Conservation (phyloP, 2,113 vertebrate species). For the Anoura caudifer region DNA sequence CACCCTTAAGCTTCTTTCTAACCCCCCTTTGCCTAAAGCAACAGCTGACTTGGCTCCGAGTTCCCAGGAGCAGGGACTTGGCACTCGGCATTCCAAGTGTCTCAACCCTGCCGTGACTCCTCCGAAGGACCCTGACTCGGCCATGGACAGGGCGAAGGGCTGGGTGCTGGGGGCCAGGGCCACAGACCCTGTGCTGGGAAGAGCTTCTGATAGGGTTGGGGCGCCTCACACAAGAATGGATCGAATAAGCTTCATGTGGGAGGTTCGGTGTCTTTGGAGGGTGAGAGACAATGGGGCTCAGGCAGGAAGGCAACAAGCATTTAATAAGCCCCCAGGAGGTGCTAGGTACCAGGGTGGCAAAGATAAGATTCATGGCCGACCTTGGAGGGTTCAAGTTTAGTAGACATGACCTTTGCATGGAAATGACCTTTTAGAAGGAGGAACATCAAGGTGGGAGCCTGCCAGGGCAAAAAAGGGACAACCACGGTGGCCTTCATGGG, state of each 20-base stretch:
- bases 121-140: accelerated
- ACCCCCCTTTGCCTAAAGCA: not conserved
- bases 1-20: no score
- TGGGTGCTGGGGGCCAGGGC: not conserved
- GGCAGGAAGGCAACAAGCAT: not conserved
- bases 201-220: not conserved
- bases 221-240: not conserved
- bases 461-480: not conserved
- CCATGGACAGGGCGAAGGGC: accelerated
- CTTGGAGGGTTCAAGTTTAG: accelerated
- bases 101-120: accelerated
- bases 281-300: not conserved
- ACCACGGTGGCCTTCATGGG: accelerated
- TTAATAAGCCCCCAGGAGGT: not conserved
- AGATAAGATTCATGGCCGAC: not conserved
- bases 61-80: not conserved
- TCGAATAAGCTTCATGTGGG: accelerated
- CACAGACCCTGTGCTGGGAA: not conserved
- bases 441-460: accelerated
- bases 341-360: not conserved
- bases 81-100: accelerated
- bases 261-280: not conserved
- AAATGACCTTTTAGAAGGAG: not conserved
- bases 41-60: no score
- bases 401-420: not conserved